Conservation (phyloP, 2,888 invertebrate species). For the Nymphalis polychloros region DNA sequence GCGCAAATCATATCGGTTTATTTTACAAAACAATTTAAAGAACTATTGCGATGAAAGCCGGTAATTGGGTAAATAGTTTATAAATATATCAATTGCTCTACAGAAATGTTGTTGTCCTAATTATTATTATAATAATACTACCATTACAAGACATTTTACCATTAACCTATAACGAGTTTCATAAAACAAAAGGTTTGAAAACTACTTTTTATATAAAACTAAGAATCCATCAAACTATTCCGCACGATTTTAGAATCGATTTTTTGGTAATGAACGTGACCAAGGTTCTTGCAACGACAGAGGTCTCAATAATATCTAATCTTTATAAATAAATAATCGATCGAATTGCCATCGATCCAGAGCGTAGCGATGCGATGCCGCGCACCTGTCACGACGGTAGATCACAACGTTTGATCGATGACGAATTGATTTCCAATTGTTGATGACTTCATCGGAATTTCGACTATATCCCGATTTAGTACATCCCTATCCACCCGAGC, state of each 20-base stretch:
- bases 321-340: constrained; percentile 69
- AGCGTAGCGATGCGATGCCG: constrained; percentile 55
- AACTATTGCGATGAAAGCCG: too few species aligned
- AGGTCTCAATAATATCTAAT: constrained; percentile 52
- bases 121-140: too few species aligned
- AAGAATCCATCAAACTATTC: constrained; percentile 21
- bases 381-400: constrained; percentile 74
- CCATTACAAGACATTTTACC: too few species aligned
- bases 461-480: constrained; percentile 60
- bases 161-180: not conserved
- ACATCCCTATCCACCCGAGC: constrained; percentile 47
- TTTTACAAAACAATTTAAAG: too few species aligned
- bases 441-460: constrained; percentile 71
- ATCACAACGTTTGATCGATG: constrained; percentile 69
- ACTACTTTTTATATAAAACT: not conserved
- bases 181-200: not conserved
- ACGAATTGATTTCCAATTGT: constrained; percentile 72
- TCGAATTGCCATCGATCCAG: constrained; percentile 62
- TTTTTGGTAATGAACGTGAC: constrained; percentile 70
- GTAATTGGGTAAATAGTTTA: too few species aligned
- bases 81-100: too few species aligned
- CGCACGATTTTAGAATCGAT: constrained; percentile 61
- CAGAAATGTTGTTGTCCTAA: too few species aligned
- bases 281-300: constrained; percentile 53
- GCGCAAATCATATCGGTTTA: too few species aligned